Percentiles rank a stretch among this genome's conserved stretches.
Evolutionary conservation across 2,888 invertebrate genomes (phyloP).

Genomic region (Spatulosminthurus flaviceps): DNA sequence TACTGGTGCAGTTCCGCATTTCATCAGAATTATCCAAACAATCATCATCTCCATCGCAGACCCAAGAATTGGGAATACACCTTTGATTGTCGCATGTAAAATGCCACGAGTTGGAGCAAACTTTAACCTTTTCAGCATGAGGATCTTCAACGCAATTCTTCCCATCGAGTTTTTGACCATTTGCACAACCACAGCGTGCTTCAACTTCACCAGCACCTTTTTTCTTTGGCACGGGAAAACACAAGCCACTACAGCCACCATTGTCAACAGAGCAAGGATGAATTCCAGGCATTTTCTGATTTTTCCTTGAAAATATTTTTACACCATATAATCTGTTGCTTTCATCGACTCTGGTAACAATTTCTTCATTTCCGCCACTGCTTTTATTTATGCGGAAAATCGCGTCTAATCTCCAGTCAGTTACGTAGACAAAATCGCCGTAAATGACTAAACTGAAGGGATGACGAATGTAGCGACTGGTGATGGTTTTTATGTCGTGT

Average conservation of each 20-base stretch:
- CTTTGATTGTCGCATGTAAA: constrained; percentile 92
- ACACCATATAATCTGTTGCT: constrained; percentile 91
- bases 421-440: constrained; percentile 90
- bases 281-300: constrained; percentile 75
- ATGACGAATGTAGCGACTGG: constrained; percentile 84
- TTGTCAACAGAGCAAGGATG: constrained; percentile 88
- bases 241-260: constrained; percentile 76
- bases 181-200: constrained; percentile 88
- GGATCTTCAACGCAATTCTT: constrained; percentile 81
- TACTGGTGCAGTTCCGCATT: constrained; percentile 93
- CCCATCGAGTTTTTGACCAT: constrained; percentile 81
- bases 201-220: constrained; percentile 67
- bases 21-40: constrained; percentile 96
- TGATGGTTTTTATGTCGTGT: constrained; percentile 87
- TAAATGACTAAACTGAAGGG: constrained; percentile 93
- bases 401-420: constrained; percentile 96
- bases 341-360: constrained; percentile 86
- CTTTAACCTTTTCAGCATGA: constrained; percentile 83
- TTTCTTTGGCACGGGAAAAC: constrained; percentile 85
- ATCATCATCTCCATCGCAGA: constrained; percentile 79
- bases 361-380: constrained; percentile 86
- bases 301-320: constrained; percentile 81
- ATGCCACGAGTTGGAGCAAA: constrained; percentile 91
- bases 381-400: constrained; percentile 89
- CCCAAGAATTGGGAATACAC: constrained; percentile 93